These are phyloP conservation scores for Caloenas nicobarica DNA, from an alignment of 2,113 vertebrate genomes.

Conservation along the genomic window DNA sequence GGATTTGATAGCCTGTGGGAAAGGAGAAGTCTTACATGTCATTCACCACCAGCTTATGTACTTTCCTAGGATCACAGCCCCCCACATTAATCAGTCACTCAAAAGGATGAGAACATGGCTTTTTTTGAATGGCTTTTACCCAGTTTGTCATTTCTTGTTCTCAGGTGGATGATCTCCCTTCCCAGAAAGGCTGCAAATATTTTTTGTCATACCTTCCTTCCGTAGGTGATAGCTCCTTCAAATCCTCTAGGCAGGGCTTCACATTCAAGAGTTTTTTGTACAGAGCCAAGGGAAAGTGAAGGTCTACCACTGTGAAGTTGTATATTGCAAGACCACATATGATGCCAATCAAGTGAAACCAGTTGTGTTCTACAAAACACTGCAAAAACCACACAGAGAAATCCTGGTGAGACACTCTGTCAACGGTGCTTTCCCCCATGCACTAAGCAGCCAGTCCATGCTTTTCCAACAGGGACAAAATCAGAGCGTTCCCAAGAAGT, in stretches of 20 bases:
- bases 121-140: background rate
- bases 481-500: background rate
- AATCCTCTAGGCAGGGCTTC: conserved; percentile 85
- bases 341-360: conserved; percentile 96
- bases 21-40: background rate
- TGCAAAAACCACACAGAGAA: conserved; percentile 60
- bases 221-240: conserved; percentile 92
- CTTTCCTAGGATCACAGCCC: background rate
- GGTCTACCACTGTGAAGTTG: conserved; percentile 95
- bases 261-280: conserved; percentile 94
- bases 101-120: background rate
- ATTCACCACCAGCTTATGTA: background rate
- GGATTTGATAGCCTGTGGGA: background rate
- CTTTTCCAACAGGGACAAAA: background rate
- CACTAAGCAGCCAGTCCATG: background rate
- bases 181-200: background rate
- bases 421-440: background rate
- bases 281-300: conserved; percentile 92
- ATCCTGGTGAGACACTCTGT: background rate
- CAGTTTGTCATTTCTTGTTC: background rate
- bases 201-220: conserved; percentile 87
- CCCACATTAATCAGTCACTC: background rate
- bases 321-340: conserved; percentile 96
- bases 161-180: background rate
- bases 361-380: conserved; percentile 98